A percentile compares a stretch with the other conserved stretches of the same genome.
Conservation (phyloP, 2,888 invertebrate genomes). For the Eupithecia insigniata region DNA sequence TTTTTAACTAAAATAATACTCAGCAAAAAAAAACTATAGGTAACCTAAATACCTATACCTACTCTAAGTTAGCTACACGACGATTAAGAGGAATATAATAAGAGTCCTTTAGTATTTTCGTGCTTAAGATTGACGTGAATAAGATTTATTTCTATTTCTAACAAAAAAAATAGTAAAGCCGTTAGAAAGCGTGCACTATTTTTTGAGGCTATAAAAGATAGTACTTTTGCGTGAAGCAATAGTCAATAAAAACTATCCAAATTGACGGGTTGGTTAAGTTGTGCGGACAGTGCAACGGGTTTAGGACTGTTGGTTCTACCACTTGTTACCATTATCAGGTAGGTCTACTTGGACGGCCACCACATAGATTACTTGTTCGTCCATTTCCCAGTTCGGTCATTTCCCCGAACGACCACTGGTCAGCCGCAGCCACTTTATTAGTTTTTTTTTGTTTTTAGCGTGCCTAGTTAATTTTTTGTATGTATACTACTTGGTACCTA, state of each 20-base stretch:
- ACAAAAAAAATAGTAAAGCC: neutral
- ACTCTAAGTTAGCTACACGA: neutral
- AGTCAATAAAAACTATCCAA: conserved; percentile 7
- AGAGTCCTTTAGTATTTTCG: neutral
- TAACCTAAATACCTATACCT: neutral
- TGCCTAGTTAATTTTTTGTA: no score
- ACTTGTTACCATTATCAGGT: neutral
- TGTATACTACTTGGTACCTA: no score
- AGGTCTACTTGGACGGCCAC: neutral
- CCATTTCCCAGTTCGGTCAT: no score
- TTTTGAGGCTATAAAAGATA: neutral
- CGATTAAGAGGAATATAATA: neutral
- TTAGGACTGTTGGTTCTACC: neutral
- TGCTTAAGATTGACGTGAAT: neutral
- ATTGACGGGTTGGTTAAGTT: neutral
- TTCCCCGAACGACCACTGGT: no score
- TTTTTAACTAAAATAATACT: neutral
- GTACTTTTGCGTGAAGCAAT: neutral
- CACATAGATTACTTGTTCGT: no score
- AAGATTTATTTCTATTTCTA: neutral
- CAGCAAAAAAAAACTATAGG: neutral
- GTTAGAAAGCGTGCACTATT: neutral
- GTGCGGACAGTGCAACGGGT: neutral
- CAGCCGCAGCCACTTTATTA: no score
- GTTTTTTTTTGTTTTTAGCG: no score